phyloP scores from a whole-genome alignment of 2,888 invertebrate species.

The Cryptocephalus primarius region DNA sequence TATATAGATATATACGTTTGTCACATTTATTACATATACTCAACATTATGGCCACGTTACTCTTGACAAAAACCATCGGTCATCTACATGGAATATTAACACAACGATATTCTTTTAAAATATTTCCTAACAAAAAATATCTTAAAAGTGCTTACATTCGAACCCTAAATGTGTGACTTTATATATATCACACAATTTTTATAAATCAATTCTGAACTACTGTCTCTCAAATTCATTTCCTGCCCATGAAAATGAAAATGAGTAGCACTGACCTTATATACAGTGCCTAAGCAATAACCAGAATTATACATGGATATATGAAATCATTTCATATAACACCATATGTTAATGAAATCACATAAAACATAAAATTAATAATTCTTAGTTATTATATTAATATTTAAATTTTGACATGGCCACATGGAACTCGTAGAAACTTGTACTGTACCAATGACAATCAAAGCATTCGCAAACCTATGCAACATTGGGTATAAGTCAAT shows the following conservation, averaged over 20 bases:
- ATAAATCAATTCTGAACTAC: constrained; percentile 37
- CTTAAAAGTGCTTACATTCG: constrained; percentile 5
- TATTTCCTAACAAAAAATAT: not conserved
- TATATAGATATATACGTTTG: constrained; percentile 3
- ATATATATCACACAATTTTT: constrained; percentile 10
- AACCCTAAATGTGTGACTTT: constrained; percentile 2
- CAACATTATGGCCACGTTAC: constrained; percentile 10
- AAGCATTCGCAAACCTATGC: constrained; percentile 5
- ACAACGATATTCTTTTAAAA: too few relatives aligned
- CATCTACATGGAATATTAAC: not conserved
- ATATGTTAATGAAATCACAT: constrained; percentile 34
- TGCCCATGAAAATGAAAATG: constrained; percentile 36
- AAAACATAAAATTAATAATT: constrained; percentile 30
- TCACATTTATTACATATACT: constrained; percentile 9
- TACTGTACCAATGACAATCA: constrained; percentile 27
- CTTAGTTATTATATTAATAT: constrained; percentile 26
- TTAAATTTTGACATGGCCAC: constrained; percentile 32
- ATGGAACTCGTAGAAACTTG: constrained; percentile 29
- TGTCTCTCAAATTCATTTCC: constrained; percentile 34
- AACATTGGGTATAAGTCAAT: constrained; percentile 14
- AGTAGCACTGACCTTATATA: constrained; percentile 29
- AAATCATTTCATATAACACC: constrained; percentile 34
- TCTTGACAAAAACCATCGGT: not conserved
- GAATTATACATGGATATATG: constrained; percentile 33
- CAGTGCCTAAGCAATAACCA: constrained; percentile 34